Conservation (phyloP, 2,797 vertebrate species). For the Lemur catta region DNA sequence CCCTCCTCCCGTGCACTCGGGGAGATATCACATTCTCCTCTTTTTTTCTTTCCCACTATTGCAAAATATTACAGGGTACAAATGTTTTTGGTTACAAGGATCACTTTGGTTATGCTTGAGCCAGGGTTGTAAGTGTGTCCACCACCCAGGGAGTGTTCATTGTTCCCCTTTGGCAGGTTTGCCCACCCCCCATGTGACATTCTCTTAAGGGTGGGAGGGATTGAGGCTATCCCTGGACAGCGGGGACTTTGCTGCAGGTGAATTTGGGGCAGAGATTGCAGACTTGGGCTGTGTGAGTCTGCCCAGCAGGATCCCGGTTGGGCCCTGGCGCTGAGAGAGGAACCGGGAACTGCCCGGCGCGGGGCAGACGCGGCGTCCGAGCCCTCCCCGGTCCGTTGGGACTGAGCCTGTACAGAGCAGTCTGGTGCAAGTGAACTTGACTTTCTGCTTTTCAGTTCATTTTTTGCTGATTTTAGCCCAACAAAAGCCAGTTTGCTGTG, state of each 20-base stretch:
- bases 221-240: neutral
- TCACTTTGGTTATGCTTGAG: neutral
- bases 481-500: neutral
- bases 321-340: neutral
- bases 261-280: neutral
- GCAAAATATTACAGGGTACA: neutral
- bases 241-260: neutral
- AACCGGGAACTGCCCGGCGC: too few relatives aligned
- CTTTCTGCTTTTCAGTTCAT: neutral
- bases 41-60: too few relatives aligned
- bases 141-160: neutral
- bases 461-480: neutral
- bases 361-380: too few relatives aligned
- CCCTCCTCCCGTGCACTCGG: neutral
- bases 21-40: too few relatives aligned
- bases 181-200: neutral
- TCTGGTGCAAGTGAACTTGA: too few relatives aligned
- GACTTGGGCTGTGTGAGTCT: neutral
- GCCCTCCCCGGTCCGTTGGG: neutral
- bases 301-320: too few relatives aligned
- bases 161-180: neutral
- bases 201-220: too few relatives aligned
- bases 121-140: neutral
- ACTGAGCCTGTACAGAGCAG: neutral
- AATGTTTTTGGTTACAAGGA: neutral